These are phyloP conservation scores for Hydractinia symbiolongicarpus DNA, from an alignment of 30 jellyfish, hydroid and myxozoan species.

Conservation along the genomic window DNA sequence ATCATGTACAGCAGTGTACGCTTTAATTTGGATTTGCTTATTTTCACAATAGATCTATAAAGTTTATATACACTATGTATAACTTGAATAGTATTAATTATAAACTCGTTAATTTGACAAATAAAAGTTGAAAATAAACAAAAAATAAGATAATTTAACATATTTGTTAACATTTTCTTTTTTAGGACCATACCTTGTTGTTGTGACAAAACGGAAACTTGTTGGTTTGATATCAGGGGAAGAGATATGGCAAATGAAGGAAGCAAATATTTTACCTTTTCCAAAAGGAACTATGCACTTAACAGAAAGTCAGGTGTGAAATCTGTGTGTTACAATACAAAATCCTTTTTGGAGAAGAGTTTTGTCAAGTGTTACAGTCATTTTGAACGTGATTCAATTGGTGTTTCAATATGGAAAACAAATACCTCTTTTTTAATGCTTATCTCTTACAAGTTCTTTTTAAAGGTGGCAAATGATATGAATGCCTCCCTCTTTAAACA, in stretches of 20 bases:
- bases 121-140: too few relatives aligned
- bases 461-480: too few relatives aligned
- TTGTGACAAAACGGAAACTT: constrained; percentile 65
- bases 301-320: constrained; percentile 97
- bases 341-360: background rate
- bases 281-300: constrained; percentile 85
- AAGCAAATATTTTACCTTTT: constrained; percentile 78
- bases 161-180: background rate
- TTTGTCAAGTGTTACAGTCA: background rate
- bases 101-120: too few relatives aligned
- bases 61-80: too few relatives aligned
- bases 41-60: too few relatives aligned
- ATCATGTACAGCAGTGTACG: background rate
- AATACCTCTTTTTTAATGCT: too few relatives aligned
- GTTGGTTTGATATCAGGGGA: constrained; percentile 86
- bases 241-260: constrained; percentile 90
- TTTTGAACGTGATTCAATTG: background rate
- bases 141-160: too few relatives aligned
- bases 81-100: too few relatives aligned
- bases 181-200: constrained; percentile 86
- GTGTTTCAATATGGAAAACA: too few relatives aligned
- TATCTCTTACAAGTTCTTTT: too few relatives aligned
- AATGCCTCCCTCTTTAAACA: too few relatives aligned
- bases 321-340: background rate
- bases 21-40: too few relatives aligned